phyloP scores from a whole-genome alignment of 2,113 vertebrate genomes.

The Pavo muticus region DNA sequence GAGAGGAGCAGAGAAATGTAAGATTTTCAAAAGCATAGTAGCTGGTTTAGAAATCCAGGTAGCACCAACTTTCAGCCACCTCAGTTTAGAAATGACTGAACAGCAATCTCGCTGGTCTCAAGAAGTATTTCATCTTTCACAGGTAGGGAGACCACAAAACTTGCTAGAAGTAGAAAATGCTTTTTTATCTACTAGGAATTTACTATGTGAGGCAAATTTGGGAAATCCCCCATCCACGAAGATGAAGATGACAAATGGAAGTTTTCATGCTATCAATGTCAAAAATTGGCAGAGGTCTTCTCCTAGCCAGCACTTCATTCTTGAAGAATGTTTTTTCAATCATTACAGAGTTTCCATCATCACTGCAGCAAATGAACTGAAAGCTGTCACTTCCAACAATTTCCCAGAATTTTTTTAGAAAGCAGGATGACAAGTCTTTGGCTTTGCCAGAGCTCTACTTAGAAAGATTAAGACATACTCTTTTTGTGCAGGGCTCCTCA shows the following conservation, averaged over 20 bases:
- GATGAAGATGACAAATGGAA: conserved; percentile 46
- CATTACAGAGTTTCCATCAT: not conserved
- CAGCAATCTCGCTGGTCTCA: not conserved
- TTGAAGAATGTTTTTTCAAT: conserved; percentile 19
- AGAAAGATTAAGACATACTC: not conserved
- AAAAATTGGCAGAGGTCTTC: conserved; percentile 10
- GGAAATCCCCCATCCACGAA: conserved; percentile 21
- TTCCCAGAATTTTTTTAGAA: conserved; percentile 34
- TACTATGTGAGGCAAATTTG: not conserved
- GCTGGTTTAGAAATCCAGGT: not conserved
- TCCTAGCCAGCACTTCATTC: conserved; percentile 20
- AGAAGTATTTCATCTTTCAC: not conserved
- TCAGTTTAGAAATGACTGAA: not conserved
- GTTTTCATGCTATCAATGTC: not conserved
- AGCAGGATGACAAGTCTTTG: not conserved
- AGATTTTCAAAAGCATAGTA: not conserved
- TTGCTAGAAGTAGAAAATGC: conserved; percentile 28
- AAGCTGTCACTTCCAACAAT: not conserved
- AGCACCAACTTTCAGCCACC: not conserved
- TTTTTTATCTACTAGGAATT: not conserved
- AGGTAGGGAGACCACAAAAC: not conserved
- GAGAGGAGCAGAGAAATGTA: not conserved
- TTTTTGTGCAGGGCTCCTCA: not conserved
- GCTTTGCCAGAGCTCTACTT: not conserved
- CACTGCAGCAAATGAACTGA: not conserved